Evolutionary conservation across 2,888 invertebrate species (phyloP).

Genomic region (Balanococcus diminutus): DNA sequence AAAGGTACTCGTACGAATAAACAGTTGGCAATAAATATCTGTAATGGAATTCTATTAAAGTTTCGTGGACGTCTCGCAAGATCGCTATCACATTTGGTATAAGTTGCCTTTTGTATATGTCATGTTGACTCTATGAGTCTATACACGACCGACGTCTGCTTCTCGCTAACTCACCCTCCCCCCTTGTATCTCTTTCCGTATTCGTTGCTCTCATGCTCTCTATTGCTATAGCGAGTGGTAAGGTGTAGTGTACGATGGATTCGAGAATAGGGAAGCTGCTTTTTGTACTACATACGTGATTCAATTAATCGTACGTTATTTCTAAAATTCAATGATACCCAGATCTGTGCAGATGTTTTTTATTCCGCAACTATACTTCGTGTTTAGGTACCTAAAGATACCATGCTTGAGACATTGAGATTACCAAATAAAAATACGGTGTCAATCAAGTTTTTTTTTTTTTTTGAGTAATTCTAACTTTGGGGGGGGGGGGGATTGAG

Average conservation of each 20-base stretch:
- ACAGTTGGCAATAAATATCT: constrained; percentile 28
- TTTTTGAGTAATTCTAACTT: too few species aligned
- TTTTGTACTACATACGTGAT: background rate
- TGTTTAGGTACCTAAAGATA: too few species aligned
- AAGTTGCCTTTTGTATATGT: constrained; percentile 17
- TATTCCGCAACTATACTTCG: too few species aligned
- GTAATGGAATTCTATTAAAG: constrained; percentile 40
- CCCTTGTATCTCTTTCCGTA: too few species aligned
- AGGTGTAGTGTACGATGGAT: background rate
- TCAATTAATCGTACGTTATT: constrained; percentile 11
- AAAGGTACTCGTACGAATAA: constrained; percentile 37
- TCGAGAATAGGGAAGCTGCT: background rate
- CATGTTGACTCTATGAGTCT: background rate
- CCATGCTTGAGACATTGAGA: too few species aligned
- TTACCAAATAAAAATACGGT: too few species aligned
- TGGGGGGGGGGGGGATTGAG: too few species aligned
- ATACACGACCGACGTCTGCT: background rate
- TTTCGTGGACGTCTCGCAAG: background rate
- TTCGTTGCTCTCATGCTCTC: background rate
- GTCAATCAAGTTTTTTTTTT: too few species aligned
- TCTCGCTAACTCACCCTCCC: background rate
- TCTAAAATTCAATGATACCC: constrained; percentile 1
- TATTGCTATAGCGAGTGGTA: too few species aligned
- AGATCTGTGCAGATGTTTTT: background rate
- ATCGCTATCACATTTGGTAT: constrained; percentile 27